phyloP scores from a whole-genome alignment of 2,113 vertebrate species.

The Leptosomus discolor region DNA sequence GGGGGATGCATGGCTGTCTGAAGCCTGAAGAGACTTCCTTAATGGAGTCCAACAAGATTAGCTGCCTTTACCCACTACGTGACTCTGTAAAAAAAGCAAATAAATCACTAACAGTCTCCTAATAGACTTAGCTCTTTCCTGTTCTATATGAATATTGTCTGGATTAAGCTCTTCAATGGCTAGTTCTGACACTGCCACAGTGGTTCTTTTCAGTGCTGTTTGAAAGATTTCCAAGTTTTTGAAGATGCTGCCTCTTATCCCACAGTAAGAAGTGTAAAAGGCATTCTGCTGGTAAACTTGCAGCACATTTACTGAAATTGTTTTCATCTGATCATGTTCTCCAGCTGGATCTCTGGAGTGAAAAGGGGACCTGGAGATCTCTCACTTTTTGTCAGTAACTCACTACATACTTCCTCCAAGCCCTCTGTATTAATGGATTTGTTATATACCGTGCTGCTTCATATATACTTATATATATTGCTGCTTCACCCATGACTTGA shows the following conservation, averaged over 20 bases:
- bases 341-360: neutral
- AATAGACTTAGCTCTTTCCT: conserved; percentile 52
- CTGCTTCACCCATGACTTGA: neutral
- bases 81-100: conserved; percentile 35
- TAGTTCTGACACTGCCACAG: neutral
- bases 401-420: neutral
- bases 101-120: conserved; percentile 50
- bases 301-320: neutral
- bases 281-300: neutral
- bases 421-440: neutral
- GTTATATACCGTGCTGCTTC: neutral
- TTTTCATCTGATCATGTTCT: neutral
- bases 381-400: neutral
- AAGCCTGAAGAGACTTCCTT: conserved; percentile 42
- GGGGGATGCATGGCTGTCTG: neutral
- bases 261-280: neutral
- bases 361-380: neutral
- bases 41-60: conserved; percentile 61
- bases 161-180: neutral
- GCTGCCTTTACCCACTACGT: conserved; percentile 20
- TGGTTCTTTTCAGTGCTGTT: neutral
- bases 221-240: neutral
- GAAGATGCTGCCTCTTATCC: neutral
- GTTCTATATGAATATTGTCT: conserved; percentile 34
- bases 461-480: no score